These are phyloP conservation scores for Channa argus DNA, from an alignment of 2,113 vertebrate genomes.

Conservation along the genomic window DNA sequence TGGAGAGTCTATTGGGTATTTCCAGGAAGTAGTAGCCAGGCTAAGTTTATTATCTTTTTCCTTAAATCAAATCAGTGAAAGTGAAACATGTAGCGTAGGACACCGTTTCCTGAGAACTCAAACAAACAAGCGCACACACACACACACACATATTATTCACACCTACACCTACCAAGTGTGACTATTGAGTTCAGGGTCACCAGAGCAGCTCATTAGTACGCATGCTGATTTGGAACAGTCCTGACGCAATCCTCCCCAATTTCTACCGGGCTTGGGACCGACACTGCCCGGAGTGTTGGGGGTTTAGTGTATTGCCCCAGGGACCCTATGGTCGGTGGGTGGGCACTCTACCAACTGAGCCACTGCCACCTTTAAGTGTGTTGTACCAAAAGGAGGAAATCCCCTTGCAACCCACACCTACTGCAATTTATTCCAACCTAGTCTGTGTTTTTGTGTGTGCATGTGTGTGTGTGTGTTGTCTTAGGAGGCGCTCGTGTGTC, in stretches of 20 bases:
- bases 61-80: slow-evolving; percentile 76
- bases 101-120: slow-evolving; percentile 54
- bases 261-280: too few species aligned
- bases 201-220: too few species aligned
- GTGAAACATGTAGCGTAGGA: slow-evolving; percentile 64
- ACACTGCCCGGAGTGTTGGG: too few species aligned
- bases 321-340: too few species aligned
- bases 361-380: too few species aligned
- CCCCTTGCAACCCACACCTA: slow-evolving; percentile 50
- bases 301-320: too few species aligned
- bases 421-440: slow-evolving; percentile 13
- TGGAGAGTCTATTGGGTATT: slow-evolving; percentile 51
- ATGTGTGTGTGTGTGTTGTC: slow-evolving; percentile 5
- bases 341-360: too few species aligned
- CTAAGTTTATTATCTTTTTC: slow-evolving; percentile 71
- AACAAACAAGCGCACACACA: slow-evolving; percentile 24
- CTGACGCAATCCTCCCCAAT: too few species aligned
- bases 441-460: slow-evolving; percentile 19
- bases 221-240: too few species aligned
- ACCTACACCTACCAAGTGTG: slow-evolving; percentile 44
- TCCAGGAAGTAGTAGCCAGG: slow-evolving; percentile 72
- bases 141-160: slow-evolving; percentile 26
- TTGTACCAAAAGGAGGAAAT: slow-evolving; percentile 61
- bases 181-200: slow-evolving; percentile 5
- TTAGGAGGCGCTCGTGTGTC: not conserved